Base-by-base conservation (phyloP, 1,140 invertebrate species). In the Musca domestica region DNA sequence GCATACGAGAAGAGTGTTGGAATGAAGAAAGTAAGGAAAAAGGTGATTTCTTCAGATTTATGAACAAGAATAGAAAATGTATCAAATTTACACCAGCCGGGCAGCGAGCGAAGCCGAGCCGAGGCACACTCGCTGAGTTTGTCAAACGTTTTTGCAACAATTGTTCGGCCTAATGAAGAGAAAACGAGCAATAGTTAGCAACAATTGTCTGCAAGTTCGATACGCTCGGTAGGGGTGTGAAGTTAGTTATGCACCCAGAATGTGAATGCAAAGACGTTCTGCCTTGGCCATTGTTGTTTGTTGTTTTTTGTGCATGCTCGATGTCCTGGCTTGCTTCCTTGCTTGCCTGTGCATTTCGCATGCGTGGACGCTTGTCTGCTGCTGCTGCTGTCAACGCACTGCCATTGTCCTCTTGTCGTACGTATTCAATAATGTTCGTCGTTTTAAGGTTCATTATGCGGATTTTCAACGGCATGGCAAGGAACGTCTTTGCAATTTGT, bases 181-280 rank as follows among this genome's bases (percentile, higher is more conserved):
- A 56, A 56, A 56, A 56, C 52, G 52, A 56, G 52, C 52, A 56
- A 56, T 56, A 56, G 52, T 56, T 56, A 56, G 52, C 52, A 56
- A 56, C 52, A 56, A 56, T 56, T 56, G 52, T 56, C 25, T 27
- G 15, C 2, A 25, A 27, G 12, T 56, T 17, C 17, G 52, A 56
- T 56, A 56, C 52, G 52, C 52, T 56, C 23, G 14, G 52, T 56
- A 56, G 52, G 52, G 52, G 52, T 56, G 52, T 56, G 52, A 56
- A 56, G 52, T 41, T 41, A 41, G n/a, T 51, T 56, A n/a, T 27
- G 23, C 20, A 23, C 52, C 2, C 14, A 56, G 6, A 56, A 56
- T 56, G 48, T 49, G 52, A 7, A 15, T 54, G 14, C 19, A 27
- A 20, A 54, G 51, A 54, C 20, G n/a, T n/a, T 10, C 34, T 41